Evolutionary conservation across 2,113 vertebrate species (phyloP), one percentile per base, ranked within the genome.

Genomic region (Glaucomys volans): DNA sequence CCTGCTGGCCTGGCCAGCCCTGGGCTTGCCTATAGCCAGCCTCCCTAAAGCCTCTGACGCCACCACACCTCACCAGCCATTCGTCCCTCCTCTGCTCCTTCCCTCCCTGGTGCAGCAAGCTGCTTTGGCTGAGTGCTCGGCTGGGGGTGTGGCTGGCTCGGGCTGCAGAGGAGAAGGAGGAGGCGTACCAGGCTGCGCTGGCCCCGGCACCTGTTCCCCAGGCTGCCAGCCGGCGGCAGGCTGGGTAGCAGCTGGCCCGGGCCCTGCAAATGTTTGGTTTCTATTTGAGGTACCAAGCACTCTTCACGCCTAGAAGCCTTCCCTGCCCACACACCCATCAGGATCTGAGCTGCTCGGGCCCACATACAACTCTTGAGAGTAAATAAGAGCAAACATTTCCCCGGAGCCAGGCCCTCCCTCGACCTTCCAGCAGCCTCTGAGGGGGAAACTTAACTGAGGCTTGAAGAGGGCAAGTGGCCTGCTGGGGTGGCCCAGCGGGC

Each of bases 191-290:
- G 91, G 76, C 72, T 8, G 76, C 57, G 87, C 95, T 1, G 18
- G 82, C 13, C 59, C 42, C 6, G 3, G 91, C 95, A 80, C 95
- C 97, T 96, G 97, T 87, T 91, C 24, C 74, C 18, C 14, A 26
- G 66, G 90, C 89, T 95, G 67, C 1, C 37, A 37, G 84, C 50
- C 3, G 2, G n/a, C 4, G 2, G 71, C 32, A 8, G 66, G 72
- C 91, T 62, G 44, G 18, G 64, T n/a, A 52, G 91, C 95, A 96
- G 96, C 95, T 97, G 95, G 97, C 86, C 37, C 1, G 2, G 9
- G 59, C 0, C 83, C 84, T 72, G 47, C 72, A 87, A 62, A 57
- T 37, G 52, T 52, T 83, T 14, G 0, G 32, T 87, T 96, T 97
- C 59, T 90, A 90, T 94, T 95, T 90, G 87, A 92, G 92, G 62